These are phyloP conservation scores for Lophotriccus pileatus DNA, from an alignment of 2,797 vertebrate genomes.

Conservation along the genomic window DNA sequence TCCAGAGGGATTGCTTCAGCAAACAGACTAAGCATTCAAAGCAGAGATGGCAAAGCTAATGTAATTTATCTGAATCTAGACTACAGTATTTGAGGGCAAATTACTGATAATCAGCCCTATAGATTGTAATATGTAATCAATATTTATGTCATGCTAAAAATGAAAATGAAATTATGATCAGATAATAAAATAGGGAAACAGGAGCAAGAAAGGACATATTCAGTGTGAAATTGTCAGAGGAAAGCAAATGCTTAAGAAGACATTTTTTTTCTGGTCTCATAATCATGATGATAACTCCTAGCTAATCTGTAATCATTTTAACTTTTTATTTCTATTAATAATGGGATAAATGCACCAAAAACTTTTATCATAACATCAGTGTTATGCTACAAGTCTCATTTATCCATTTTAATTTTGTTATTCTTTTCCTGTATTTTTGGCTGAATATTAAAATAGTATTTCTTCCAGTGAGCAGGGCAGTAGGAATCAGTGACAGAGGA, in stretches of 20 bases:
- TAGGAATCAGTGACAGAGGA: background rate
- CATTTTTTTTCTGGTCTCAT: accelerated
- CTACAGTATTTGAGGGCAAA: background rate
- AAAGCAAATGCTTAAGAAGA: background rate
- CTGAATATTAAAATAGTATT: background rate
- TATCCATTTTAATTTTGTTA: background rate
- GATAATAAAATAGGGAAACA: background rate
- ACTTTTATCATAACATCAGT: background rate
- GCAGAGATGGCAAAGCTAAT: background rate
- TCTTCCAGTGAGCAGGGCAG: background rate
- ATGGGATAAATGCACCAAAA: background rate
- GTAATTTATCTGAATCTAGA: background rate
- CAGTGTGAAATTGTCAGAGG: background rate
- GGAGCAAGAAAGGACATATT: background rate
- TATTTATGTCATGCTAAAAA: background rate
- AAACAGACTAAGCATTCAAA: background rate
- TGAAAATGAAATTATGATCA: background rate
- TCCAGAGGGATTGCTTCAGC: background rate
- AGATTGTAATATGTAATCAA: background rate
- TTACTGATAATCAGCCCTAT: background rate
- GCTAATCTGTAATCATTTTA: background rate
- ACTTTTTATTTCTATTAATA: background rate
- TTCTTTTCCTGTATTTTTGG: background rate
- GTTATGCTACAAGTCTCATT: background rate
- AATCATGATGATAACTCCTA: background rate